phyloP scores from a whole-genome alignment of 1,140 invertebrate species.

The Philopotamus ludificatus region DNA sequence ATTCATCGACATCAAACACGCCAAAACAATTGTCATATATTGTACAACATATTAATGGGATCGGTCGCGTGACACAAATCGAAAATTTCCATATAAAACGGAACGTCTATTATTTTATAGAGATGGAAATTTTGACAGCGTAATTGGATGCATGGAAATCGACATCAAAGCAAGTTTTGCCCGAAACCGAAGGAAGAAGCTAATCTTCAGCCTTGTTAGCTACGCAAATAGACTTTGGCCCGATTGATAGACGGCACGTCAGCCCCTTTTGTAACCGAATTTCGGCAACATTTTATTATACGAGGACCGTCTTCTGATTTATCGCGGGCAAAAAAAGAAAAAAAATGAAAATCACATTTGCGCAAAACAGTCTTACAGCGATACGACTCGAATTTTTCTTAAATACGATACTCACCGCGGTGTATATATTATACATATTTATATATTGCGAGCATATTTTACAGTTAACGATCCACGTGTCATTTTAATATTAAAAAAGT shows the following conservation, averaged over 20 bases:
- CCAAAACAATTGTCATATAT: too few species aligned
- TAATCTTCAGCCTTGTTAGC: conserved; percentile 24
- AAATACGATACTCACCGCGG: neutral
- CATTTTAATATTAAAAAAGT: conserved; percentile 10
- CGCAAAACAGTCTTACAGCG: neutral
- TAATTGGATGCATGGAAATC: neutral
- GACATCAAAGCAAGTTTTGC: neutral
- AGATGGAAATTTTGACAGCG: too few species aligned
- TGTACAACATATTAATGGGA: too few species aligned
- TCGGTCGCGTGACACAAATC: too few species aligned
- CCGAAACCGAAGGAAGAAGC: neutral
- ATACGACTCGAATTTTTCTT: neutral
- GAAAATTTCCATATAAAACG: too few species aligned
- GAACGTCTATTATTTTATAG: too few species aligned
- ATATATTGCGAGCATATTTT: neutral
- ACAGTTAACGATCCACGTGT: neutral
- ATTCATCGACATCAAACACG: too few species aligned
- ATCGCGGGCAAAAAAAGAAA: neutral
- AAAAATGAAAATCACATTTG: neutral
- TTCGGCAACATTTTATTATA: neutral
- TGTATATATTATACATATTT: too few species aligned
- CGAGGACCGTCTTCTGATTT: neutral
- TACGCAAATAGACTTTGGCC: conserved; percentile 20
- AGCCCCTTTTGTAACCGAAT: conserved; percentile 11
- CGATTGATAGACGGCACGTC: conserved; percentile 12